Conservation (phyloP, 1,140 invertebrate genomes). For the Arctopsyche grandis region DNA sequence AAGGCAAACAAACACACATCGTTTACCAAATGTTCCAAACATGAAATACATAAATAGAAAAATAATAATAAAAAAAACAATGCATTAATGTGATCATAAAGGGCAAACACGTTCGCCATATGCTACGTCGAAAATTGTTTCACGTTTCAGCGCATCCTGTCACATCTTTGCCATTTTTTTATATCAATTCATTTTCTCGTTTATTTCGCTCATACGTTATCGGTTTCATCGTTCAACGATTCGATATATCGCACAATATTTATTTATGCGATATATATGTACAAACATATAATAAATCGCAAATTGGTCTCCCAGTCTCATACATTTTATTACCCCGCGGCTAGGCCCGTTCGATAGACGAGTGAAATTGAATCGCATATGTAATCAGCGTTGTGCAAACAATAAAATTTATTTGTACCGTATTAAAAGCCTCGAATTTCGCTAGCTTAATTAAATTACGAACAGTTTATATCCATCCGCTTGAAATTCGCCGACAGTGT, state of each 20-base stretch:
- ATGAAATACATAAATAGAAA: not conserved
- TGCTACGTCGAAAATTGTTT: not conserved
- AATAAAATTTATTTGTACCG: too few relatives aligned
- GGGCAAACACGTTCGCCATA: not conserved
- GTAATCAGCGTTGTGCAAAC: too few relatives aligned
- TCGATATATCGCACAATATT: not conserved
- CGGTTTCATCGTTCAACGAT: constrained; percentile 1
- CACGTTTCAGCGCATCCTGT: not conserved
- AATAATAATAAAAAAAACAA: not conserved
- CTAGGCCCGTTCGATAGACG: too few relatives aligned
- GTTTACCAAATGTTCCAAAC: not conserved
- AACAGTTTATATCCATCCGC: too few relatives aligned
- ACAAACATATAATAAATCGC: too few relatives aligned
- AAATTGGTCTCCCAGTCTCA: too few relatives aligned
- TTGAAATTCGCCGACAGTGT: too few relatives aligned
- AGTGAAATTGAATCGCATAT: too few relatives aligned
- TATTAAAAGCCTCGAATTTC: too few relatives aligned
- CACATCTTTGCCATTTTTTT: not conserved
- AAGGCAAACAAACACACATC: not conserved
- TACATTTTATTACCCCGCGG: too few relatives aligned
- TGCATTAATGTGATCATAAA: not conserved
- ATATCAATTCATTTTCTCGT: not conserved
- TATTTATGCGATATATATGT: too few relatives aligned
- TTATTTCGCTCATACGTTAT: not conserved
- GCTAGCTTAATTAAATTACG: too few relatives aligned